phyloP scores from a whole-genome alignment of 2,113 vertebrate species.

The Apaloderma vittatum region DNA sequence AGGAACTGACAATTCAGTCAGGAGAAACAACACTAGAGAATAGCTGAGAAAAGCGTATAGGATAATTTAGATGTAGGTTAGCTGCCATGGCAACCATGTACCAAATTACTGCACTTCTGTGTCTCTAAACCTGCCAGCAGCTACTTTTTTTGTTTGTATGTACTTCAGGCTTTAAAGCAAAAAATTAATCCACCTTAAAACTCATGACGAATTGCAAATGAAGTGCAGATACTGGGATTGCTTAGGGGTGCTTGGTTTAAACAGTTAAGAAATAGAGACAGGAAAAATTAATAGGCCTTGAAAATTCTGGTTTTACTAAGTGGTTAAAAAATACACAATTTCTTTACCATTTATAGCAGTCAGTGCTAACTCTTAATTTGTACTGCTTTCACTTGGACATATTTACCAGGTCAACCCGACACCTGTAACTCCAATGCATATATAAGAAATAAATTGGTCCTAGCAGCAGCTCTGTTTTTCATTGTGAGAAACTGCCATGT shows the following conservation, averaged over 20 bases:
- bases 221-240: background rate
- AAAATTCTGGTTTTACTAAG: background rate
- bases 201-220: background rate
- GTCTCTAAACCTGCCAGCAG: constrained; percentile 26
- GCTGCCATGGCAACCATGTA: constrained; percentile 48
- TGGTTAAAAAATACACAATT: background rate
- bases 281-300: background rate
- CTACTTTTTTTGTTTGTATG: constrained; percentile 1
- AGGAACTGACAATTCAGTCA: background rate
- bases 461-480: background rate
- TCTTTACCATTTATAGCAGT: background rate
- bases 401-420: background rate
- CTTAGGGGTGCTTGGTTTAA: background rate
- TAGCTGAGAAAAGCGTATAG: background rate
- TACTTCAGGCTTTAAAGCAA: background rate
- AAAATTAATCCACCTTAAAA: background rate
- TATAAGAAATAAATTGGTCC: background rate
- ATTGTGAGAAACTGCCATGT: background rate
- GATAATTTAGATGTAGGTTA: constrained; percentile 47
- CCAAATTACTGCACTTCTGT: constrained; percentile 14
- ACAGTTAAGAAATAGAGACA: background rate
- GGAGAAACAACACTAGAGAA: background rate
- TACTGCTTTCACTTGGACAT: background rate
- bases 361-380: background rate
- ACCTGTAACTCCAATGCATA: background rate